These are phyloP conservation scores for Sphenodon punctatus DNA, from an alignment of 2,797 vertebrate genomes.

Conservation along the genomic window DNA sequence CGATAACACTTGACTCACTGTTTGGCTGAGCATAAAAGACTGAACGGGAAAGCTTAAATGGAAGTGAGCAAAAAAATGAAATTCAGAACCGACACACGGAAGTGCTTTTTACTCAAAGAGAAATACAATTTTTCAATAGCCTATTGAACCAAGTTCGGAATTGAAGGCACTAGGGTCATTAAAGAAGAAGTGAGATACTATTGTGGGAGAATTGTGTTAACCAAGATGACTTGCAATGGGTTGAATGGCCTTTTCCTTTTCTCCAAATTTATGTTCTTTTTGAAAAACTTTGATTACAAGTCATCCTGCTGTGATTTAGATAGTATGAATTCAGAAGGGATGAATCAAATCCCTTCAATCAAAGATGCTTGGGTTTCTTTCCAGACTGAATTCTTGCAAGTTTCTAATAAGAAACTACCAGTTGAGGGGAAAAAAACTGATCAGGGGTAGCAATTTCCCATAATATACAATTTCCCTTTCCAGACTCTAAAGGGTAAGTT, in stretches of 20 bases:
- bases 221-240: conserved; percentile 38
- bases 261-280: conserved; percentile 62
- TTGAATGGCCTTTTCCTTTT: conserved; percentile 56
- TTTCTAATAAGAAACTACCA: conserved; percentile 56
- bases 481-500: conserved; percentile 35
- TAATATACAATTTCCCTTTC: conserved; percentile 54
- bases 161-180: conserved; percentile 49
- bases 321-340: conserved; percentile 63
- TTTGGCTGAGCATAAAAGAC: conserved; percentile 45
- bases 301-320: conserved; percentile 67
- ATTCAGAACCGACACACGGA: conserved; percentile 51
- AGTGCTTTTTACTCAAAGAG: conserved; percentile 43
- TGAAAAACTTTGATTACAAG: conserved; percentile 67
- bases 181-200: conserved; percentile 41
- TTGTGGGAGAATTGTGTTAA: conserved; percentile 56
- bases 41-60: conserved; percentile 35
- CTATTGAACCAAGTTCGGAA: conserved; percentile 51
- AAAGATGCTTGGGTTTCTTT: conserved; percentile 57
- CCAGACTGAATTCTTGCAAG: conserved; percentile 39
- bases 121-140: conserved; percentile 61
- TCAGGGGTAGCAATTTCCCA: conserved; percentile 38
- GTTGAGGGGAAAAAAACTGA: conserved; percentile 17
- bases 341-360: conserved; percentile 64
- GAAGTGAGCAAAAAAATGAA: conserved; percentile 56
- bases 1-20: conserved; percentile 46